These are phyloP conservation scores for Leistus spinibarbis DNA, from an alignment of 2,888 invertebrate genomes.

Conservation along the genomic window DNA sequence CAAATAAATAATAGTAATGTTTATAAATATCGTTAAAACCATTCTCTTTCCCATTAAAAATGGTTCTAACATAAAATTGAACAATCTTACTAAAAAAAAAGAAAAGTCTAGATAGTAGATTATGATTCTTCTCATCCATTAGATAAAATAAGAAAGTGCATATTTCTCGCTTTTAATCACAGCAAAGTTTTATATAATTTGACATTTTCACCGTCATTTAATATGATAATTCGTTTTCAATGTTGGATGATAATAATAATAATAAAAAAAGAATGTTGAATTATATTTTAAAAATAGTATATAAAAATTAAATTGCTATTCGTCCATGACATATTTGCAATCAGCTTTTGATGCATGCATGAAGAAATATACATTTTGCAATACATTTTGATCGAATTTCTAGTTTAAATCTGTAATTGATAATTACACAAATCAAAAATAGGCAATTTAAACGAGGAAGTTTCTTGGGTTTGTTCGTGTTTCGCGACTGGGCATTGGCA, in stretches of 20 bases:
- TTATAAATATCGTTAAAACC: no score
- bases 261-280: background rate
- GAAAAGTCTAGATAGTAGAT: background rate
- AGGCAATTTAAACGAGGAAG: background rate
- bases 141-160: background rate
- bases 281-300: background rate
- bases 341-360: background rate
- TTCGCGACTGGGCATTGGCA: background rate
- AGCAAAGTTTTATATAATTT: background rate
- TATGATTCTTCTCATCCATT: background rate
- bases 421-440: background rate
- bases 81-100: background rate
- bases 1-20: no score
- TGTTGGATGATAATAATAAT: background rate
- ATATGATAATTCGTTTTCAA: background rate
- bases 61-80: background rate
- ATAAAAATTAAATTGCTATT: background rate
- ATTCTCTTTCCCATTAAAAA: background rate
- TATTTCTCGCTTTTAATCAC: background rate
- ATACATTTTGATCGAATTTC: background rate
- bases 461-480: background rate
- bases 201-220: background rate
- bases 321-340: conserved; percentile 14
- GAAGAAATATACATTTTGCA: background rate
- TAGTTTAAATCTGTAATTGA: background rate